phyloP scores from a whole-genome alignment of 2,888 invertebrate species.

The Allophyes oxyacanthae region DNA sequence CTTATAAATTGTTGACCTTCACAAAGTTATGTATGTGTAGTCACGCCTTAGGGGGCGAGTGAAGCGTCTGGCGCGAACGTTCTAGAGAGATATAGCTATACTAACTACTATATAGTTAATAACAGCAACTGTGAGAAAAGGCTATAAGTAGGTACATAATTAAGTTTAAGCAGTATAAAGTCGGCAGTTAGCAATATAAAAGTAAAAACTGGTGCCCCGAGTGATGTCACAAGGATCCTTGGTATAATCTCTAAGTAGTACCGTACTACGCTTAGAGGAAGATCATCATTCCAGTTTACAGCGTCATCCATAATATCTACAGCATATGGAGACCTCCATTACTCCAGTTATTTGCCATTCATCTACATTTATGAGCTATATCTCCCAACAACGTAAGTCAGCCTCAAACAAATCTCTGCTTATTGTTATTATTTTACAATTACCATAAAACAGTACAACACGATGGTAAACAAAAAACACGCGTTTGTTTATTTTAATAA shows the following conservation, averaged over 20 bases:
- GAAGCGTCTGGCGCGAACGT: background rate
- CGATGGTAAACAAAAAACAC: constrained; percentile 14
- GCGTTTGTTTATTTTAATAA: constrained; percentile 30
- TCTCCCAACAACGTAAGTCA: background rate
- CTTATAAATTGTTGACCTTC: constrained; percentile 17
- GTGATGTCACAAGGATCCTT: too few species aligned
- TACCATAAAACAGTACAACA: background rate
- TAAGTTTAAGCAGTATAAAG: too few species aligned
- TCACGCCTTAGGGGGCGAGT: constrained; percentile 1
- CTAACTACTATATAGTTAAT: too few species aligned
- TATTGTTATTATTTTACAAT: constrained; percentile 26
- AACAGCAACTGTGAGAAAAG: too few species aligned
- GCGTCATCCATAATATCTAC: constrained; percentile 12
- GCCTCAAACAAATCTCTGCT: constrained; percentile 9
- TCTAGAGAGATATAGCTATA: too few species aligned
- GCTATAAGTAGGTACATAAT: too few species aligned
- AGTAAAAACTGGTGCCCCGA: too few species aligned
- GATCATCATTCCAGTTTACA: constrained; percentile 19
- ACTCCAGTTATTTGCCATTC: constrained; percentile 1
- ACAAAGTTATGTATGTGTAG: constrained; percentile 9
- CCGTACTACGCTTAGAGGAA: constrained; percentile 4
- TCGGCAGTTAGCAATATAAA: too few species aligned
- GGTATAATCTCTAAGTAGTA: too few species aligned
- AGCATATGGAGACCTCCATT: constrained; percentile 12
- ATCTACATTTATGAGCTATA: background rate